Percentiles rank a stretch among this genome's conserved stretches.
These are phyloP conservation scores for Xiphorhynchus erythropygius DNA, from an alignment of 2,797 vertebrate genomes.

Conservation along the genomic window DNA sequence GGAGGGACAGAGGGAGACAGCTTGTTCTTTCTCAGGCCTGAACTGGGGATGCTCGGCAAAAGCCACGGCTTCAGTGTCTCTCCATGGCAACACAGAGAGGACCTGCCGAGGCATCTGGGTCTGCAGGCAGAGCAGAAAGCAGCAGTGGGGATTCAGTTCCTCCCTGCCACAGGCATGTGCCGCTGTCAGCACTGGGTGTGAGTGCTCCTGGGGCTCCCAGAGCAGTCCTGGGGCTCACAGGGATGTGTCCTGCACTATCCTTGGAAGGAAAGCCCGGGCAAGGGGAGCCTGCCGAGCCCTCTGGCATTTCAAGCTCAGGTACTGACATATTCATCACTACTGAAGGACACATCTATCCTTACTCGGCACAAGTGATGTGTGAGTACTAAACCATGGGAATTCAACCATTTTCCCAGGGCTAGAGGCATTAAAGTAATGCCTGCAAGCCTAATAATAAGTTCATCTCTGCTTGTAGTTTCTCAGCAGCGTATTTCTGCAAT, in stretches of 20 bases:
- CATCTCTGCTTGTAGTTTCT: neutral
- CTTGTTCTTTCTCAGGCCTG: rapidly evolving
- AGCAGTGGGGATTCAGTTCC: rapidly evolving
- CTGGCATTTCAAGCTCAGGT: neutral
- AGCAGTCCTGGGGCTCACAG: rapidly evolving
- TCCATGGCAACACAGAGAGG: neutral
- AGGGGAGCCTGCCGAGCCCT: rapidly evolving
- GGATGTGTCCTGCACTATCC: rapidly evolving
- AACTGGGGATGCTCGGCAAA: rapidly evolving
- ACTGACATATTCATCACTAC: neutral
- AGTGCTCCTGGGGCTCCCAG: neutral
- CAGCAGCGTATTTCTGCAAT: neutral
- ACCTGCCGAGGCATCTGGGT: neutral
- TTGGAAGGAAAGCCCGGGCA: neutral
- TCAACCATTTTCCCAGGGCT: neutral
- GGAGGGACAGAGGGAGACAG: rapidly evolving
- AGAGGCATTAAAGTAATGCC: neutral
- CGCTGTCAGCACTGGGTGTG: neutral
- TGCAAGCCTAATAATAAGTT: neutral
- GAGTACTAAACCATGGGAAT: neutral
- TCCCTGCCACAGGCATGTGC: neutral
- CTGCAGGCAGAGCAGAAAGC: neutral
- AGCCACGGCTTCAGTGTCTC: neutral
- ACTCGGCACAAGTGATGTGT: neutral
- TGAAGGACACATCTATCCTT: neutral